These are phyloP conservation scores for Stomatorhinus ivindoensis DNA, from an alignment of 2,113 vertebrate species.

Conservation along the genomic window DNA sequence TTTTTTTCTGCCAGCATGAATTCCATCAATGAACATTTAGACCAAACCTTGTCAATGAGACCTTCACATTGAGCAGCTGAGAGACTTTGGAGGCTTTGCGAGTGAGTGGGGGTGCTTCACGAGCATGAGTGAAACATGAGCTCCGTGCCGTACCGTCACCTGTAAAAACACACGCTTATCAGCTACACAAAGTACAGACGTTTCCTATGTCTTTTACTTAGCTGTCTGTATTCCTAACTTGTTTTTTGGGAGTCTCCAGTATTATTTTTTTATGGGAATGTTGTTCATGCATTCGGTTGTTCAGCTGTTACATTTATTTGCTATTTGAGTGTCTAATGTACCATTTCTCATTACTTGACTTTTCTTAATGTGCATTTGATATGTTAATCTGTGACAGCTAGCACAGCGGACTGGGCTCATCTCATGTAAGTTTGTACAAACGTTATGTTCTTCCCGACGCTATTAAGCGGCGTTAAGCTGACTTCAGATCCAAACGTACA, in stretches of 20 bases:
- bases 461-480: background rate
- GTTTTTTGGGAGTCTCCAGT: conserved; percentile 3
- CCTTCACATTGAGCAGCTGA: conserved; percentile 48
- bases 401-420: background rate
- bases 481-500: background rate
- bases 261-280: background rate
- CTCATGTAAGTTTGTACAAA: background rate
- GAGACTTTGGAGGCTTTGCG: background rate
- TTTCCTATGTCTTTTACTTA: background rate
- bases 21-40: conserved; percentile 4
- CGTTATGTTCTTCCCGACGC: background rate
- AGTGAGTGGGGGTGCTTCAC: background rate
- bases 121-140: background rate
- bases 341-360: background rate
- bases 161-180: background rate
- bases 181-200: background rate
- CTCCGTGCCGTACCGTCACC: background rate
- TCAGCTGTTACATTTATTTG: background rate
- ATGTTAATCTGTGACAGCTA: background rate
- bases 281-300: background rate
- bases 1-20: background rate
- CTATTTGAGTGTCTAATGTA: background rate
- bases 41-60: background rate
- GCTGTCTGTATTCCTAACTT: background rate
- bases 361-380: background rate